These are phyloP conservation scores for Poeciliopsis gracilis DNA, from an alignment of 2,797 vertebrate genomes.

Conservation along the genomic window DNA sequence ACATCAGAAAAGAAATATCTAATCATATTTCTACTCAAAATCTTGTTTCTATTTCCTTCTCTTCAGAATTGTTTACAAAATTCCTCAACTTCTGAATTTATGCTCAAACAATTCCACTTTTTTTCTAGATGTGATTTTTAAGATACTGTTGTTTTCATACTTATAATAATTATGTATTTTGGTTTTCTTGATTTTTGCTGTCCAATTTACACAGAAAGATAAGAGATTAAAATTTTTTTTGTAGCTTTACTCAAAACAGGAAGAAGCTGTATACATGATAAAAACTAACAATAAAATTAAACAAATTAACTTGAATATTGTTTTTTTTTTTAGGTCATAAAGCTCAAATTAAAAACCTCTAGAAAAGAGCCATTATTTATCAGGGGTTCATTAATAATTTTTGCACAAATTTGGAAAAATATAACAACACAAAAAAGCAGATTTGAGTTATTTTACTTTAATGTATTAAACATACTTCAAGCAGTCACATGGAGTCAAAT, in stretches of 20 bases:
- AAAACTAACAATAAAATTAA: not conserved
- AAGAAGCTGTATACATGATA: not conserved
- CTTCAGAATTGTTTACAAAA: not conserved
- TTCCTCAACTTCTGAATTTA: not conserved
- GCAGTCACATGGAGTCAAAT: not conserved
- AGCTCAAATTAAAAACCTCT: not conserved
- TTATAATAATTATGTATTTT: not conserved
- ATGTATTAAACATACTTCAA: not conserved
- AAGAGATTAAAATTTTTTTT: not conserved
- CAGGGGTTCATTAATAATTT: not conserved
- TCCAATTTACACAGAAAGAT: not conserved
- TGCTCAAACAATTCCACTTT: not conserved
- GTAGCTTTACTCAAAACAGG: not conserved
- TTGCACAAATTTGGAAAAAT: not conserved
- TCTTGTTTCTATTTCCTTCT: not conserved
- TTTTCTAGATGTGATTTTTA: not conserved
- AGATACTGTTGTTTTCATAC: not conserved
- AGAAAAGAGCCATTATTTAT: not conserved
- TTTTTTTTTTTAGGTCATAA: not conserved
- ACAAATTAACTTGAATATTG: not conserved
- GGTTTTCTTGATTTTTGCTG: not conserved
- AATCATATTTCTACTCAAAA: not conserved
- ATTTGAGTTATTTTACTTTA: too few species aligned
- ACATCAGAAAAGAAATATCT: not conserved
- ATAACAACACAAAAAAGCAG: not conserved